These are phyloP conservation scores for Dryobotodes eremita DNA, from an alignment of 2,888 invertebrate genomes.

Conservation along the genomic window DNA sequence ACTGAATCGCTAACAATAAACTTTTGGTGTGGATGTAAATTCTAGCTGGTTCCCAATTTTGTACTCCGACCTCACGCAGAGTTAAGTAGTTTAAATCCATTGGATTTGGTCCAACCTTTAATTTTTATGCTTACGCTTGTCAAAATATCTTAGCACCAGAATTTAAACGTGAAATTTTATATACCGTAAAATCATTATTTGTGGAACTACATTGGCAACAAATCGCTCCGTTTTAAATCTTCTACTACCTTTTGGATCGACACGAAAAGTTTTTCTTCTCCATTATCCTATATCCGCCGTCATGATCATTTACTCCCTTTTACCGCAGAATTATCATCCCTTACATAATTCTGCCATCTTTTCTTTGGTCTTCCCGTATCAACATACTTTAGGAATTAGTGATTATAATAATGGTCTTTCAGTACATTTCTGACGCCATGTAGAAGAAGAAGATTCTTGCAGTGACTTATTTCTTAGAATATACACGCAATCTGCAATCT, in stretches of 20 bases:
- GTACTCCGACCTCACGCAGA: slow-evolving; percentile 9
- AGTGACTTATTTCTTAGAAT: not conserved
- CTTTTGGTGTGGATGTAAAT: slow-evolving; percentile 48
- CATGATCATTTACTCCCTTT: not conserved
- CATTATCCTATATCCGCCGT: not conserved
- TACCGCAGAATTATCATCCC: not conserved
- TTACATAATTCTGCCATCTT: not conserved
- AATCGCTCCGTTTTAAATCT: not conserved
- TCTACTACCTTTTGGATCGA: not conserved
- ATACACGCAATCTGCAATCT: not conserved
- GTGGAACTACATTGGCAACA: not conserved
- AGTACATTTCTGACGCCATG: not conserved
- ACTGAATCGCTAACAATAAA: slow-evolving; percentile 55
- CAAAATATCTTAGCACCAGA: slow-evolving; percentile 29
- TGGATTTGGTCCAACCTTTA: slow-evolving; percentile 46
- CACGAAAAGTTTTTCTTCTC: too few species aligned
- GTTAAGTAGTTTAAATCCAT: slow-evolving; percentile 43
- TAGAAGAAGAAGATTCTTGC: not conserved
- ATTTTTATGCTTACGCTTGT: slow-evolving; percentile 35
- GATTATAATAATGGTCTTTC: not conserved
- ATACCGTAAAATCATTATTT: not conserved
- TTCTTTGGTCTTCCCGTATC: not conserved
- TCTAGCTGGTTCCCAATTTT: slow-evolving; percentile 28
- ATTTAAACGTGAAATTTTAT: slow-evolving; percentile 10
- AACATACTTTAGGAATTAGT: not conserved